A percentile compares a stretch with the other conserved stretches of the same genome.
Conservation (phyloP, 2,113 vertebrate species). For the Embiotoca jacksoni region DNA sequence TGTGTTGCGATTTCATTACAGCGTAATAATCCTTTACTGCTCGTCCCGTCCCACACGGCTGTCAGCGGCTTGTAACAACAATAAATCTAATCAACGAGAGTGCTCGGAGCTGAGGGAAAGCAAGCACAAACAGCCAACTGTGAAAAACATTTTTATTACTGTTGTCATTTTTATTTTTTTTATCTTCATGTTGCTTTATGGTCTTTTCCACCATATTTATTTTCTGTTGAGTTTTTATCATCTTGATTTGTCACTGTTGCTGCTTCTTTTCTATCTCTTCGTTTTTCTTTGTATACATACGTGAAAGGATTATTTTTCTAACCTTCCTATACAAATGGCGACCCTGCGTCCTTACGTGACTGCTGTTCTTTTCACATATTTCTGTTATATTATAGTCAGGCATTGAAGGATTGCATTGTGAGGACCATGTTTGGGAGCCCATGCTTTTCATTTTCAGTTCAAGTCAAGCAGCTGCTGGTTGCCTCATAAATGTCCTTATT, state of each 20-base stretch:
- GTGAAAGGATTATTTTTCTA: not conserved
- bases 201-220: slow-evolving; percentile 23
- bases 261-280: not conserved
- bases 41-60: slow-evolving; percentile 38
- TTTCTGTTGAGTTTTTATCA: slow-evolving; percentile 18
- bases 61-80: slow-evolving; percentile 18
- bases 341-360: too few species aligned
- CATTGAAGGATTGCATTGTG: too few species aligned
- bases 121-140: slow-evolving; percentile 3
- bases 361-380: too few species aligned
- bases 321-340: too few species aligned
- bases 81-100: slow-evolving; percentile 53
- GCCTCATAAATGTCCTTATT: too few species aligned
- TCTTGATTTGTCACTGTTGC: slow-evolving; percentile 17
- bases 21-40: slow-evolving; percentile 66
- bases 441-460: too few species aligned
- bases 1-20: slow-evolving; percentile 62
- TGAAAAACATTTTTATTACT: slow-evolving; percentile 49
- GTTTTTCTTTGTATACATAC: not conserved
- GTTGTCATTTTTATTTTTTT: slow-evolving; percentile 36
- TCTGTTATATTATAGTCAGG: too few species aligned
- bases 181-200: slow-evolving; percentile 30
- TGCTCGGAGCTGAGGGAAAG: slow-evolving; percentile 9
- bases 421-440: too few species aligned
- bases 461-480: too few species aligned